A percentile compares a stretch with the other conserved stretches of the same genome.
These are phyloP conservation scores for Mycteria americana DNA, from an alignment of 2,797 vertebrate genomes.

Conservation along the genomic window DNA sequence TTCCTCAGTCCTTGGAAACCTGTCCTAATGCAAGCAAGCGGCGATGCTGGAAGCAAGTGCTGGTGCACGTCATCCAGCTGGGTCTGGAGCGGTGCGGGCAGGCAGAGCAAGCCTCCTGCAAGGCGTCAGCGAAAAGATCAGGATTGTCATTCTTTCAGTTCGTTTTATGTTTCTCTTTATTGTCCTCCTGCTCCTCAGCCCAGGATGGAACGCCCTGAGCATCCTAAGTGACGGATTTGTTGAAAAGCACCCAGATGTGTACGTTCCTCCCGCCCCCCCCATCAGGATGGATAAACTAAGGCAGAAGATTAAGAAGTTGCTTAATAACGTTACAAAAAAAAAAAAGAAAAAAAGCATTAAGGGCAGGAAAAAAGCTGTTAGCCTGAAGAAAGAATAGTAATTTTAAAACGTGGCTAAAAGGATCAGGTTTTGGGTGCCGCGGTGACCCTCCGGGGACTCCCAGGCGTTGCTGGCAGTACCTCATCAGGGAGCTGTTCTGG, in stretches of 20 bases:
- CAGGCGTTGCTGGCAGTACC: not conserved
- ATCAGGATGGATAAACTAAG: not conserved
- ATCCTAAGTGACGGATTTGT: not conserved
- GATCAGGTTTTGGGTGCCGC: constrained; percentile 20
- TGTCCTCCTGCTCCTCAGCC: not conserved
- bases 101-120: not conserved
- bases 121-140: not conserved
- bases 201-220: not conserved
- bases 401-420: constrained; percentile 17
- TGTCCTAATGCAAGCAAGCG: not conserved
- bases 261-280: not conserved
- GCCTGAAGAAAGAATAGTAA: not conserved
- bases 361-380: not conserved
- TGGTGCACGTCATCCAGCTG: accelerated
- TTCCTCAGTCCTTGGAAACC: not conserved
- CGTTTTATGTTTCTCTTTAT: accelerated
- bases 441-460: constrained; percentile 28
- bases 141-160: not conserved
- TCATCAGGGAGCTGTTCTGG: not conserved
- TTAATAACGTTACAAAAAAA: not conserved
- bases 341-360: not conserved
- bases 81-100: not conserved
- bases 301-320: not conserved
- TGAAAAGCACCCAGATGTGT: not conserved
- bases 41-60: not conserved